phyloP scores from a whole-genome alignment of 2,113 vertebrate genomes.

The Leptosomus discolor region DNA sequence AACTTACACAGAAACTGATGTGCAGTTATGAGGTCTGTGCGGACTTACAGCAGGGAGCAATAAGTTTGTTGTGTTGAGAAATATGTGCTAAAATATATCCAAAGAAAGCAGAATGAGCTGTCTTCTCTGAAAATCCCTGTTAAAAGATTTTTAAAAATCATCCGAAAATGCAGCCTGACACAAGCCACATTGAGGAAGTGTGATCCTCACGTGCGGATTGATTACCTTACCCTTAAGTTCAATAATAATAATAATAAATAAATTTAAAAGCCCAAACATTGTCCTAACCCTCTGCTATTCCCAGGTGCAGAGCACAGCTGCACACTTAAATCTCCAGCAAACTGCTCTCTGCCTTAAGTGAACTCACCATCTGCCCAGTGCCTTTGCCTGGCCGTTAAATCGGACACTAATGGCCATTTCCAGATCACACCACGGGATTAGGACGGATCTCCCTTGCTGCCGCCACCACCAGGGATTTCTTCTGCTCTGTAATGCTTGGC shows the following conservation, averaged over 20 bases:
- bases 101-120: neutral
- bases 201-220: neutral
- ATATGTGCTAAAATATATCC: neutral
- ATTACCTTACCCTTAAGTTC: neutral
- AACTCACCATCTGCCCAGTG: neutral
- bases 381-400: neutral
- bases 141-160: neutral
- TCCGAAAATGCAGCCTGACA: neutral
- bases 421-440: neutral
- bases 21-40: neutral
- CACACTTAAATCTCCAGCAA: neutral
- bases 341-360: neutral
- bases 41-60: neutral
- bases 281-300: neutral
- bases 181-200: neutral
- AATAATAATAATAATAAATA: neutral
- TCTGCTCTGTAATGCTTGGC: neutral
- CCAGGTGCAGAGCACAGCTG: neutral
- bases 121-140: neutral
- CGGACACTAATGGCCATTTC: neutral
- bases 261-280: accelerated
- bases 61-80: neutral
- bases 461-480: neutral
- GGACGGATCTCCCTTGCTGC: neutral
- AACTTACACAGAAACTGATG: neutral